A percentile compares a stretch with the other conserved stretches of the same genome.
Evolutionary conservation across 2,888 invertebrate species (phyloP).

Genomic region (Neuroscelio doddi): DNA sequence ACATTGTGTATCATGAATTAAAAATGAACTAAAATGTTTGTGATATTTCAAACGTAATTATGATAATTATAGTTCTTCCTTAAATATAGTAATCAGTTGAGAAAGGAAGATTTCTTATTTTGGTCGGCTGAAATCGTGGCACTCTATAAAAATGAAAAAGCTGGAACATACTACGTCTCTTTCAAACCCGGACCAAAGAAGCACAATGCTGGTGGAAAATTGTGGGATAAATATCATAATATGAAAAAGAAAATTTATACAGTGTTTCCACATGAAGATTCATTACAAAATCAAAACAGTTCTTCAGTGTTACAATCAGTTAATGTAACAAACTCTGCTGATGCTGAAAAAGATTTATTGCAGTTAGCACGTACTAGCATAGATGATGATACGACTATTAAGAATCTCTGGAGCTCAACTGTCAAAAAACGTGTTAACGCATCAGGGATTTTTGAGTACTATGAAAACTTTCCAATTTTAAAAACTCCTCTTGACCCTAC

Average conservation of each 20-base stretch:
- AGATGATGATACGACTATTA: slow-evolving; percentile 20
- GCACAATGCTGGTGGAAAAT: slow-evolving; percentile 16
- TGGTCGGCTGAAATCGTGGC: too few species aligned
- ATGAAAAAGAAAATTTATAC: slow-evolving; percentile 13
- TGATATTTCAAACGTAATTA: too few species aligned
- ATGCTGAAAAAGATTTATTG: neutral
- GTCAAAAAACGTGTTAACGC: too few species aligned
- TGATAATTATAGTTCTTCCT: too few species aligned
- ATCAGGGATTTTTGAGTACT: slow-evolving; percentile 1
- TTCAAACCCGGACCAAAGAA: neutral
- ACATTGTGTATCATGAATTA: too few species aligned
- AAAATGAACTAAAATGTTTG: too few species aligned
- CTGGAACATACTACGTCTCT: slow-evolving; percentile 24
- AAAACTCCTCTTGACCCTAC: slow-evolving; percentile 11
- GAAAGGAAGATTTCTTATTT: too few species aligned
- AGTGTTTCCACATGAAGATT: too few species aligned
- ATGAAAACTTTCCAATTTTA: slow-evolving; percentile 9
- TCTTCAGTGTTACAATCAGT: too few species aligned
- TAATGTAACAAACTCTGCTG: slow-evolving; percentile 5
- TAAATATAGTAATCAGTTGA: too few species aligned
- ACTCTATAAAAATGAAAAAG: too few species aligned
- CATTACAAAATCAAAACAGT: too few species aligned
- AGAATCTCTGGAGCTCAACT: slow-evolving; percentile 18
- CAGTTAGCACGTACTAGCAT: slow-evolving; percentile 12
- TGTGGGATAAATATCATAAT: slow-evolving; percentile 24